These are phyloP conservation scores for Hemichromis elongatus DNA, from an alignment of 2,113 vertebrate genomes.

Conservation along the genomic window DNA sequence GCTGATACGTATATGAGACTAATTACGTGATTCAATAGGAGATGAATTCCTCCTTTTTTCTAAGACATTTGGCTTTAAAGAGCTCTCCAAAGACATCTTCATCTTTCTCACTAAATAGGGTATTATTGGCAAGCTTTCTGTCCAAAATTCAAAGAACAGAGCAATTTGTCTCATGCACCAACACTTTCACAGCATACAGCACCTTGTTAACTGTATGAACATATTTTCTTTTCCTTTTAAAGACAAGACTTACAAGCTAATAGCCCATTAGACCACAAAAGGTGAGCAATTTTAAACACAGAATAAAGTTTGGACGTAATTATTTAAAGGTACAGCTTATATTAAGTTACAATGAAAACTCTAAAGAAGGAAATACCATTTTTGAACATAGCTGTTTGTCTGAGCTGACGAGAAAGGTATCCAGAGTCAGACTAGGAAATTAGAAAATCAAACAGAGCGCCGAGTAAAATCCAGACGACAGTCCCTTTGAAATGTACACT, in stretches of 20 bases:
- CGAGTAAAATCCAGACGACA: background rate
- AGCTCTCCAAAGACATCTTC: background rate
- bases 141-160: background rate
- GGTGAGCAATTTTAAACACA: background rate
- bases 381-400: background rate
- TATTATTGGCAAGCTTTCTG: background rate
- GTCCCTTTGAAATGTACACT: background rate
- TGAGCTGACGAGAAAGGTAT: background rate
- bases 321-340: background rate
- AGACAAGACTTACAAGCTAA: background rate
- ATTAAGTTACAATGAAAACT: background rate
- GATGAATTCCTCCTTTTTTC: background rate
- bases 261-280: background rate
- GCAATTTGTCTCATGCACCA: background rate
- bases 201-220: background rate
- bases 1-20: background rate
- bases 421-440: background rate
- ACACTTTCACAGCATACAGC: background rate
- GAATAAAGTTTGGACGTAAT: background rate
- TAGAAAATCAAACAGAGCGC: background rate
- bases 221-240: background rate
- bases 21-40: background rate
- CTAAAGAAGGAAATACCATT: background rate
- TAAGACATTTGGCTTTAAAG: background rate
- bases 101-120: background rate